Percentiles rank a stretch among this genome's conserved stretches.
Conservation (phyloP, 2,888 invertebrate genomes). For the Aporophyla lueneburgensis region DNA sequence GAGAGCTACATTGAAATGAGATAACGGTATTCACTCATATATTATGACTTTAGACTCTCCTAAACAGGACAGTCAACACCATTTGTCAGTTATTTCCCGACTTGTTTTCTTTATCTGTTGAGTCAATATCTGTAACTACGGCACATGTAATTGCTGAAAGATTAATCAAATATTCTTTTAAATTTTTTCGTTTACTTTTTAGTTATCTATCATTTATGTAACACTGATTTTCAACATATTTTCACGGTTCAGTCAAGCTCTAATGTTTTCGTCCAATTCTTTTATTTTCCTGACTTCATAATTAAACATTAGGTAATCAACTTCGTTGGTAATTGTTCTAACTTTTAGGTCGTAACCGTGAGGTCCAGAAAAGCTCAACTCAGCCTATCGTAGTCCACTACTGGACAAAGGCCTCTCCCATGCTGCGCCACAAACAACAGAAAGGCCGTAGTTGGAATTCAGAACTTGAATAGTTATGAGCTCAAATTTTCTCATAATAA, state of each 20-base stretch:
- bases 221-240: background rate
- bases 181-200: background rate
- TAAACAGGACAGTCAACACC: constrained; percentile 28
- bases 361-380: constrained; percentile 22
- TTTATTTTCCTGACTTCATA: background rate
- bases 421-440: too few species aligned
- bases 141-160: background rate
- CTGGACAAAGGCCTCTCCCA: too few species aligned
- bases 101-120: constrained; percentile 13
- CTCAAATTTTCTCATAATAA: constrained; percentile 57
- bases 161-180: background rate
- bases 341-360: background rate
- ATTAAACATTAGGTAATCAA: background rate
- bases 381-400: too few species aligned
- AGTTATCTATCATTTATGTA: background rate
- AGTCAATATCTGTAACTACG: constrained; percentile 23
- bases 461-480: constrained; percentile 42
- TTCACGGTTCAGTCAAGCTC: background rate
- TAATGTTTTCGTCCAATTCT: background rate
- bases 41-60: constrained; percentile 39
- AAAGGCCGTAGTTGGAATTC: constrained; percentile 40
- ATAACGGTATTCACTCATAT: constrained; percentile 59
- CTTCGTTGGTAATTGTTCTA: background rate
- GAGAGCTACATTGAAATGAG: constrained; percentile 77
- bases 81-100: constrained; percentile 39